These are phyloP conservation scores for Manis crassicaudata DNA, from an alignment of 2,797 vertebrate genomes.

Conservation along the genomic window DNA sequence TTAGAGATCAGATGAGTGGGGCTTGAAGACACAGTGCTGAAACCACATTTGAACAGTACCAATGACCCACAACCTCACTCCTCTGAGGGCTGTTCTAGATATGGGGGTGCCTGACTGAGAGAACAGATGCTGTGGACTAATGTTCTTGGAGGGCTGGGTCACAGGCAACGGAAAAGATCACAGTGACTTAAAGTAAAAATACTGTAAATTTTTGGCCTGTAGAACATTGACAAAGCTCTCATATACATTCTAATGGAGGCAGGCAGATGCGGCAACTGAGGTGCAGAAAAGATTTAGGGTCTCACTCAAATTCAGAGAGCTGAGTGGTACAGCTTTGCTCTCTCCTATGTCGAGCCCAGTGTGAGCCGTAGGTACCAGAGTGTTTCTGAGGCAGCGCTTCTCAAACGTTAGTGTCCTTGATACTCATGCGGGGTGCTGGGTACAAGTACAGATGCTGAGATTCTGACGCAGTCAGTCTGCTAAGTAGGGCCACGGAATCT, in stretches of 20 bases:
- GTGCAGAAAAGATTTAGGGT: neutral
- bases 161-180: slow-evolving; percentile 46
- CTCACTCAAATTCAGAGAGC: neutral
- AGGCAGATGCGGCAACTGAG: slow-evolving; percentile 1
- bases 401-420: neutral
- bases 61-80: neutral
- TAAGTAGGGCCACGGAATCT: neutral
- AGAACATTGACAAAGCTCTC: neutral
- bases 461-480: slow-evolving; percentile 8
- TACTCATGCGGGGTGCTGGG: neutral
- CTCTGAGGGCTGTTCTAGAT: neutral
- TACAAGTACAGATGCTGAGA: neutral
- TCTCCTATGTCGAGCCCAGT: neutral
- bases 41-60: neutral
- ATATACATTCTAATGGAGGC: neutral
- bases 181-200: slow-evolving; percentile 16
- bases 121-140: neutral
- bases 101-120: neutral
- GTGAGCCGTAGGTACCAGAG: neutral
- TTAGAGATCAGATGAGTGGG: neutral
- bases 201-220: neutral
- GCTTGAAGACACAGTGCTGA: slow-evolving; percentile 19
- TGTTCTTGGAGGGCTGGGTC: slow-evolving; percentile 40
- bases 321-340: neutral
- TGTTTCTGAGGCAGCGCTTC: neutral